Percentiles rank a stretch among this genome's conserved stretches.
These are phyloP conservation scores for Philereme vetulata DNA, from an alignment of 2,888 invertebrate genomes.

Conservation along the genomic window DNA sequence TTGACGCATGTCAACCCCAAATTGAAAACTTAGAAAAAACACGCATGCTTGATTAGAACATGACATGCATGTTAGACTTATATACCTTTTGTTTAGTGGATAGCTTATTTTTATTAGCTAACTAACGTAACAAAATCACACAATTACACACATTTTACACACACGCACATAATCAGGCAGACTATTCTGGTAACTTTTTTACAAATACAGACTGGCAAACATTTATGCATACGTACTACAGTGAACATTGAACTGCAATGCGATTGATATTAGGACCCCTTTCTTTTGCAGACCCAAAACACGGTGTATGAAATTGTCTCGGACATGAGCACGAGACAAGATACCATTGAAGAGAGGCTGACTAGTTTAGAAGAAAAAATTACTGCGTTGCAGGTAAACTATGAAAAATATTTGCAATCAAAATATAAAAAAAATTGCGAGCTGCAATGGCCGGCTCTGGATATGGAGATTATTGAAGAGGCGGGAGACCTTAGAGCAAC, in stretches of 20 bases:
- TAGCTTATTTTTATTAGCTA: neutral
- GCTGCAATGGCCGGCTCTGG: too few species aligned
- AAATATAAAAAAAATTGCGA: too few species aligned
- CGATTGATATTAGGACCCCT: slow-evolving; percentile 84
- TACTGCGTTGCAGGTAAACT: slow-evolving; percentile 88
- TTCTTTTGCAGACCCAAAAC: slow-evolving; percentile 94
- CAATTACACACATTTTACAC: slow-evolving; percentile 39
- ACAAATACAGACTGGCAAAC: slow-evolving; percentile 52
- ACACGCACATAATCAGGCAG: slow-evolving; percentile 34
- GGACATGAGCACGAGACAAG: slow-evolving; percentile 97
- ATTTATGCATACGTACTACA: slow-evolving; percentile 60
- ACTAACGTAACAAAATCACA: slow-evolving; percentile 13
- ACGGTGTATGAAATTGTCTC: slow-evolving; percentile 99
- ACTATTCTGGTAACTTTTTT: slow-evolving; percentile 34
- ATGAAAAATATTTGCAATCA: slow-evolving; percentile 21
- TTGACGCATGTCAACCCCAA: slow-evolving; percentile 48
- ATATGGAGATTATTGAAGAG: too few species aligned
- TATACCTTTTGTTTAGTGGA: neutral
- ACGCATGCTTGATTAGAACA: slow-evolving; percentile 39
- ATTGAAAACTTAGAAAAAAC: slow-evolving; percentile 9
- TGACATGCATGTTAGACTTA: slow-evolving; percentile 28
- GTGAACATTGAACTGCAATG: slow-evolving; percentile 73
- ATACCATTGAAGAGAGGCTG: slow-evolving; percentile 96
- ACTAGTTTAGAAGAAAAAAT: slow-evolving; percentile 97
- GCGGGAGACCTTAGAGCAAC: too few species aligned